These are phyloP conservation scores for Heteractis magnifica DNA, from an alignment of 92 coral and sea anemone genomes.

Conservation along the genomic window DNA sequence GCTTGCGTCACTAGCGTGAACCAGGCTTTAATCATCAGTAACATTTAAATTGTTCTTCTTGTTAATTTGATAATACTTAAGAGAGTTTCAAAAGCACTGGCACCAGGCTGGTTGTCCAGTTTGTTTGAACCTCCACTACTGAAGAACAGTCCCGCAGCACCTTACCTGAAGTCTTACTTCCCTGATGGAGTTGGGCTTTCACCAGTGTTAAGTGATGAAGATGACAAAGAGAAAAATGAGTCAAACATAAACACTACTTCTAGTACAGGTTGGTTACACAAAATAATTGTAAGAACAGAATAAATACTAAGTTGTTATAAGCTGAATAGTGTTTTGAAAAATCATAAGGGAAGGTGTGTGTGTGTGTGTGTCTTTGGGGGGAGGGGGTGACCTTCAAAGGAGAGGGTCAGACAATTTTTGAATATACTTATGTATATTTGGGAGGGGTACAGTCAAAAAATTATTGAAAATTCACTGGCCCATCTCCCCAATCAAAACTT, in stretches of 20 bases:
- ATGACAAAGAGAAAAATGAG: conserved; percentile 29
- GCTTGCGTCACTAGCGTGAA: too few species aligned
- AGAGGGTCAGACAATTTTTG: too few species aligned
- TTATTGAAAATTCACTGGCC: too few species aligned
- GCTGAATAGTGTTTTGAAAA: too few species aligned
- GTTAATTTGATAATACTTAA: background rate
- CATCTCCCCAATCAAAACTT: too few species aligned
- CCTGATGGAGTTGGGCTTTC: conserved; percentile 97
- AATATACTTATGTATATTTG: too few species aligned
- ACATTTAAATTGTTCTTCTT: background rate
- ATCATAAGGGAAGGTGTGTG: too few species aligned
- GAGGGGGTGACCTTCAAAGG: too few species aligned
- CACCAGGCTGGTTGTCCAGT: conserved; percentile 73
- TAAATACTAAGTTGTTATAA: background rate
- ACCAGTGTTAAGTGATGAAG: conserved; percentile 57
- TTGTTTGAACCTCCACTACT: conserved; percentile 79
- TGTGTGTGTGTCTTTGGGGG: too few species aligned
- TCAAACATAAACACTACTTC: background rate
- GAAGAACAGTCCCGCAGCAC: conserved; percentile 78
- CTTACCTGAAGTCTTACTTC: conserved; percentile 74
- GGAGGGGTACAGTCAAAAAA: too few species aligned
- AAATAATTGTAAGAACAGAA: too few species aligned
- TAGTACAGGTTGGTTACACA: conserved; percentile 31
- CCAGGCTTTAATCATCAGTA: background rate
- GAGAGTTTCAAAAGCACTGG: conserved; percentile 50